These are phyloP conservation scores for Autographa gamma DNA, from an alignment of 2,888 invertebrate genomes.

Conservation along the genomic window DNA sequence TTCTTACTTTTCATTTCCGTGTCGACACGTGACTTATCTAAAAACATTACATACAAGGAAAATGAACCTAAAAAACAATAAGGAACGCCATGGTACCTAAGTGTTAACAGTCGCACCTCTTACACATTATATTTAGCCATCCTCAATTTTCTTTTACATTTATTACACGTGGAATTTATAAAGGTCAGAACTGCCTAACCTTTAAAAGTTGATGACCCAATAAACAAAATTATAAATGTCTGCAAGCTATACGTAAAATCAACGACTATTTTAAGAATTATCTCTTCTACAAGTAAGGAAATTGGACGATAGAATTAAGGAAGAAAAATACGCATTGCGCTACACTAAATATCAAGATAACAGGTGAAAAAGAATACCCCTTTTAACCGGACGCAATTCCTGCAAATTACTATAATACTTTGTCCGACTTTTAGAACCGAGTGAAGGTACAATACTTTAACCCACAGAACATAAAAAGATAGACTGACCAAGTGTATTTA, in stretches of 20 bases:
- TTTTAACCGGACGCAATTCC: background rate
- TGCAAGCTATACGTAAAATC: background rate
- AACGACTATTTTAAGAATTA: background rate
- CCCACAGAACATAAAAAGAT: background rate
- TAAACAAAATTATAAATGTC: conserved; percentile 9
- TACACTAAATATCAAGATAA: background rate
- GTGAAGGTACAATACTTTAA: background rate
- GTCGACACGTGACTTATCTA: rapidly evolving
- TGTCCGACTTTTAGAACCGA: conserved; percentile 4
- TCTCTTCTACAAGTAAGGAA: background rate
- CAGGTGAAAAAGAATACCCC: background rate
- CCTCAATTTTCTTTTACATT: background rate
- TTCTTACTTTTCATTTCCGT: background rate
- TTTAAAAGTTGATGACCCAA: background rate
- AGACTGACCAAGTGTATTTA: background rate
- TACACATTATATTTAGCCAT: background rate
- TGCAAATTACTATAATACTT: background rate
- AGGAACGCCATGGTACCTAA: background rate
- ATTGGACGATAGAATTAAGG: background rate
- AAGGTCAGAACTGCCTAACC: background rate
- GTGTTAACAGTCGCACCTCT: background rate
- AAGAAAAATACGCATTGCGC: background rate
- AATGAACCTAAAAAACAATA: background rate
- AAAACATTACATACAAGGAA: background rate
- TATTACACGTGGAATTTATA: conserved; percentile 13